These are phyloP conservation scores for Nephrotoma flavescens DNA, from an alignment of 2,888 invertebrate species.

Conservation along the genomic window DNA sequence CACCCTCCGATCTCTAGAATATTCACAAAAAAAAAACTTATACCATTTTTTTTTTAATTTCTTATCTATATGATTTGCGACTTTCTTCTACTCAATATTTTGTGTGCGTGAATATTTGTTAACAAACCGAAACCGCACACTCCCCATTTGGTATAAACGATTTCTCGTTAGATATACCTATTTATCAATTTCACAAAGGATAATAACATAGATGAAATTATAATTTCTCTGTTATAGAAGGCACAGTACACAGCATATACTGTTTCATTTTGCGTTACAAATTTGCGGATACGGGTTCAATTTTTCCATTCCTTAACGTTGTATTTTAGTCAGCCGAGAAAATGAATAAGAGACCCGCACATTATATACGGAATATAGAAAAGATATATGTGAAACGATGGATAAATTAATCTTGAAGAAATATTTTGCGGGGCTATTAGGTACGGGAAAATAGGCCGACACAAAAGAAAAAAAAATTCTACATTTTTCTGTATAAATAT, in stretches of 20 bases:
- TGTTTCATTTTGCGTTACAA: background rate
- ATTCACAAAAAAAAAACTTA: background rate
- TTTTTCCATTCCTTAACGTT: background rate
- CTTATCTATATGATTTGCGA: slow-evolving; percentile 34
- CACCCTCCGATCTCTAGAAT: background rate
- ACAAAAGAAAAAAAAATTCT: background rate
- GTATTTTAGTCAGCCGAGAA: background rate
- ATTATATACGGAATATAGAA: background rate
- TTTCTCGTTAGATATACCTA: background rate
- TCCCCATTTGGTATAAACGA: background rate
- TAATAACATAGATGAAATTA: background rate
- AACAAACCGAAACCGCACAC: background rate
- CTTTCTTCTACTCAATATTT: slow-evolving; percentile 15
- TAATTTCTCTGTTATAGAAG: background rate
- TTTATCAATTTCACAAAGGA: background rate
- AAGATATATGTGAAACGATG: background rate
- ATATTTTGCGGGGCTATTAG: background rate
- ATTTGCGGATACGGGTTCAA: background rate
- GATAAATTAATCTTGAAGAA: background rate
- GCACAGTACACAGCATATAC: background rate
- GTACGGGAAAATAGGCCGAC: background rate
- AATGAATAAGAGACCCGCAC: background rate
- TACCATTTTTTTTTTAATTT: slow-evolving; percentile 19
- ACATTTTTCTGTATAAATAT: background rate
- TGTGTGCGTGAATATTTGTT: background rate